phyloP scores from a whole-genome alignment of 2,888 invertebrate species.

The Neoaliturus tenellus region DNA sequence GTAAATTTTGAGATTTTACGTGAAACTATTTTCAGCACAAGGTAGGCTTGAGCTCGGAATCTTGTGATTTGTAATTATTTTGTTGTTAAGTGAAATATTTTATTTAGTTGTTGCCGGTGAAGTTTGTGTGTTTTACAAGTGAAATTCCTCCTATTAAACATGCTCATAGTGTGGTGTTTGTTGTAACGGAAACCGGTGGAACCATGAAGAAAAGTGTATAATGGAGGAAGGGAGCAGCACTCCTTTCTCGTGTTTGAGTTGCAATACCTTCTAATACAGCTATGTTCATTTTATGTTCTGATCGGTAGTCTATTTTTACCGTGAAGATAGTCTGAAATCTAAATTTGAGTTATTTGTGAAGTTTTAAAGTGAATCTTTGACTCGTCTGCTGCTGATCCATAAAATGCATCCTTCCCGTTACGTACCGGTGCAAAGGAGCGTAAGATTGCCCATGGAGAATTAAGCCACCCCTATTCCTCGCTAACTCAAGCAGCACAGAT shows the following conservation, averaged over 20 bases:
- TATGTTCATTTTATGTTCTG: slow-evolving; percentile 32
- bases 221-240: slow-evolving; percentile 58
- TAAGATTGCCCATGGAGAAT: slow-evolving; percentile 19
- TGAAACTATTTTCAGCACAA: slow-evolving; percentile 69
- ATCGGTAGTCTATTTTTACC: slow-evolving; percentile 35
- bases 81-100: slow-evolving; percentile 55
- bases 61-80: slow-evolving; percentile 56
- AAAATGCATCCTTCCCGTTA: slow-evolving; percentile 3
- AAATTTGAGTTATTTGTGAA: neutral
- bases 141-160: neutral
- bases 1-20: slow-evolving; percentile 67
- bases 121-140: slow-evolving; percentile 29
- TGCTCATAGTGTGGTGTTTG: slow-evolving; percentile 26
- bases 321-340: neutral
- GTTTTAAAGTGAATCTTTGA: neutral
- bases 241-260: slow-evolving; percentile 58
- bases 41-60: slow-evolving; percentile 57
- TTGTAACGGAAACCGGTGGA: slow-evolving; percentile 52
- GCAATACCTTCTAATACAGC: slow-evolving; percentile 43
- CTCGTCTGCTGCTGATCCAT: neutral
- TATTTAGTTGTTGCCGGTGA: slow-evolving; percentile 21
- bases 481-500: neutral
- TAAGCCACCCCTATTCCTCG: neutral
- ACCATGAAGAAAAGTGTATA: slow-evolving; percentile 50
- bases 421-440: slow-evolving; percentile 44